Percentiles rank a stretch among this genome's conserved stretches.
Evolutionary conservation across 2,797 vertebrate genomes (phyloP).

Genomic region (Tragopan temminckii): DNA sequence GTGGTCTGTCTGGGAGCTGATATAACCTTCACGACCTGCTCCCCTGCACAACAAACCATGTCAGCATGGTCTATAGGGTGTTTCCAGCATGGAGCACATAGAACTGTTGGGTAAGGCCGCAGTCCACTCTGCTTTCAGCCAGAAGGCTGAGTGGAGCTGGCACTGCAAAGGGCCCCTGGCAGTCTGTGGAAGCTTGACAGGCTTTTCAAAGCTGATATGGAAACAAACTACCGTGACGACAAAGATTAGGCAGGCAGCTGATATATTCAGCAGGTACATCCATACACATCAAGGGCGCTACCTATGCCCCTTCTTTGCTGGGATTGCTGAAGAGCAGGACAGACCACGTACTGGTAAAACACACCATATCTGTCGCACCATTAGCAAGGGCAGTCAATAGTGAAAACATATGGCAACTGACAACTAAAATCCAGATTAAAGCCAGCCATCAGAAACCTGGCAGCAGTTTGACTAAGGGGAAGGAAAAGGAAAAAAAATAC

Average conservation of each 20-base stretch:
- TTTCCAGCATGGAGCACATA: neutral
- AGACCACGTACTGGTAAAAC: neutral
- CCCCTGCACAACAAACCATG: neutral
- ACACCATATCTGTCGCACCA: neutral
- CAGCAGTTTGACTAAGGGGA: neutral
- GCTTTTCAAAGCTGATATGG: neutral
- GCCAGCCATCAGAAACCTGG: neutral
- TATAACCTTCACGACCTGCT: neutral
- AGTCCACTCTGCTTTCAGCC: neutral
- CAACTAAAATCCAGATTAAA: neutral
- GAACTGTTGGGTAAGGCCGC: neutral
- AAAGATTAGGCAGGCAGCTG: neutral
- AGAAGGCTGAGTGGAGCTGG: neutral
- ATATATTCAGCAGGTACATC: neutral
- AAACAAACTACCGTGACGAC: neutral
- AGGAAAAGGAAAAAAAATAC: neutral
- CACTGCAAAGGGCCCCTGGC: neutral
- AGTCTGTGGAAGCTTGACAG: neutral
- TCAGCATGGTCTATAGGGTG: neutral
- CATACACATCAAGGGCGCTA: neutral
- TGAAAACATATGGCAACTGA: neutral
- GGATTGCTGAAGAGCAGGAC: neutral
- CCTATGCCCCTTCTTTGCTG: neutral
- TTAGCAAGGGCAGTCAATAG: neutral
- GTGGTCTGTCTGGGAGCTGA: rapidly evolving